These are phyloP conservation scores for Phoebastria nigripes DNA, from an alignment of 2,797 vertebrate genomes.

Conservation along the genomic window DNA sequence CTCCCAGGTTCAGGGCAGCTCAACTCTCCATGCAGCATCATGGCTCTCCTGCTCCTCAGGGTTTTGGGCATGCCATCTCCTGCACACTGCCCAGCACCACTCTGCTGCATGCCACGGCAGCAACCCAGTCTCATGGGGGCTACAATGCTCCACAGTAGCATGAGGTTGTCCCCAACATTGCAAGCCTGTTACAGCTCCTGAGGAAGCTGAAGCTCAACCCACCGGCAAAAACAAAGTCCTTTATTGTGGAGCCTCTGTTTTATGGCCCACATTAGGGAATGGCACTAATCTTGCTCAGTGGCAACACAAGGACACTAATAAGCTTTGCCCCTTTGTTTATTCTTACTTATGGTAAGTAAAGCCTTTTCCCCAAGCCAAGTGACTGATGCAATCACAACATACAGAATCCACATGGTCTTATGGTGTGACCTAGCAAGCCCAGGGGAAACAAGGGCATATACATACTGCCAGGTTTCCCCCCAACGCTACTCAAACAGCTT, in stretches of 20 bases:
- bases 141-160: neutral
- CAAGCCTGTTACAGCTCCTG: neutral
- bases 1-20: neutral
- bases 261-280: neutral
- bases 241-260: conserved; percentile 26
- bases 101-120: neutral
- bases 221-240: conserved; percentile 18
- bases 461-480: neutral
- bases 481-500: neutral
- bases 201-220: neutral
- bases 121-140: neutral
- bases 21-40: neutral
- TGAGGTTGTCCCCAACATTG: accelerated
- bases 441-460: neutral
- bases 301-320: conserved; percentile 42
- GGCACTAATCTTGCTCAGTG: conserved; percentile 44
- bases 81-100: neutral
- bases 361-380: neutral
- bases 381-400: neutral
- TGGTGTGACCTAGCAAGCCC: neutral
- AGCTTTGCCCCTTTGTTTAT: conserved; percentile 52
- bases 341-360: neutral
- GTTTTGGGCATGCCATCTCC: neutral
- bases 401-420: neutral
- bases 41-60: neutral